Evolutionary conservation across 2,797 vertebrate species (phyloP).

Genomic region (Gallinago solitaria): DNA sequence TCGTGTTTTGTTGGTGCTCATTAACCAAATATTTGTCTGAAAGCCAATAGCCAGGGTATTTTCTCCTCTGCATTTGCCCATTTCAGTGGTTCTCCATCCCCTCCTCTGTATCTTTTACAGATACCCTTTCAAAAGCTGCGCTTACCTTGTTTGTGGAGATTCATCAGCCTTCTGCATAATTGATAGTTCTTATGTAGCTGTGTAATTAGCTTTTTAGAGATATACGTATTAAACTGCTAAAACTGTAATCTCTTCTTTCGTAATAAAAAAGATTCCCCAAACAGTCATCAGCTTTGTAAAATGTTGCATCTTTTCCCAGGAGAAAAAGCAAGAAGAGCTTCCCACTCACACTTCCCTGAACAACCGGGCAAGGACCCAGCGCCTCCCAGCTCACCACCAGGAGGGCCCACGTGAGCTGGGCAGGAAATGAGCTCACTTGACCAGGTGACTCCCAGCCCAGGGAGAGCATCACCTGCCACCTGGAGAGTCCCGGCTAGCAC

Average conservation of each 20-base stretch:
- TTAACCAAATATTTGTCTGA: not conserved
- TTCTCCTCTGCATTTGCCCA: not conserved
- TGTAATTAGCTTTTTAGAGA: not conserved
- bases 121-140: not conserved
- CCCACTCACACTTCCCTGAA: constrained; percentile 46
- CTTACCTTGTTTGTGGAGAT: constrained; percentile 37
- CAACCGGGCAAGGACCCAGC: constrained; percentile 70
- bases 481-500: not conserved
- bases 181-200: not conserved
- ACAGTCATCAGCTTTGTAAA: not conserved
- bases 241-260: not conserved
- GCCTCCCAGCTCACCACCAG: constrained; percentile 53
- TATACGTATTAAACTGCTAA: not conserved
- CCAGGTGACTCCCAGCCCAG: not conserved
- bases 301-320: not conserved
- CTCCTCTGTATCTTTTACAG: not conserved
- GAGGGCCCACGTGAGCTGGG: constrained; percentile 43
- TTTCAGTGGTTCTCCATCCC: not conserved
- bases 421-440: constrained; percentile 51
- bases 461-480: not conserved
- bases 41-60: not conserved
- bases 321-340: not conserved
- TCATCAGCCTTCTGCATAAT: not conserved
- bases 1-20: not conserved
- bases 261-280: not conserved